These are phyloP conservation scores for Apodemus agrarius DNA, from an alignment of 2,797 vertebrate species.

Conservation along the genomic window DNA sequence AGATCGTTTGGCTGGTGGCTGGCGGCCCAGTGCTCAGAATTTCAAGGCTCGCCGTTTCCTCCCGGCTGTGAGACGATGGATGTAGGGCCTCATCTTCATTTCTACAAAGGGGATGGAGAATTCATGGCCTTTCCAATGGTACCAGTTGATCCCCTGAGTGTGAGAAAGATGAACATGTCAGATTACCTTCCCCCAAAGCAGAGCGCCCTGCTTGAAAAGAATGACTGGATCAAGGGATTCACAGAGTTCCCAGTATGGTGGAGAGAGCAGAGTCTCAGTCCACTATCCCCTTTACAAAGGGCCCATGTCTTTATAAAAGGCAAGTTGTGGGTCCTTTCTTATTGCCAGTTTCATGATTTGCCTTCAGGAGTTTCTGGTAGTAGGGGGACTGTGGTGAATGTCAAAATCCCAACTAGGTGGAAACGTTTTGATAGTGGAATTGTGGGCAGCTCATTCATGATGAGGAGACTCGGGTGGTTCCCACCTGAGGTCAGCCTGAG, in stretches of 20 bases:
- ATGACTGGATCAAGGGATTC: neutral
- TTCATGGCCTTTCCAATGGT: slow-evolving; percentile 99
- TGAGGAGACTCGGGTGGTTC: neutral
- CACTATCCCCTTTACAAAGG: neutral
- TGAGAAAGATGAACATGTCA: slow-evolving; percentile 63
- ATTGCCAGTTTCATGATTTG: neutral
- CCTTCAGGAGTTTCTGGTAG: neutral
- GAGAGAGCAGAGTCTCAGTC: neutral
- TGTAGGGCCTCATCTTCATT: slow-evolving; percentile 99
- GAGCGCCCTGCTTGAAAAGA: neutral
- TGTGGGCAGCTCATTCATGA: neutral
- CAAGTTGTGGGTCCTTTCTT: neutral
- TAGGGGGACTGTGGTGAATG: neutral
- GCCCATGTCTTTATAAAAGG: neutral
- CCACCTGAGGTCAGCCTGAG: neutral
- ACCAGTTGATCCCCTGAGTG: slow-evolving; percentile 98
- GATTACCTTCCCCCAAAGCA: neutral
- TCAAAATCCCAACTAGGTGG: neutral
- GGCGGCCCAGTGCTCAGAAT: slow-evolving; percentile 86
- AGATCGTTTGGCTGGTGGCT: slow-evolving; percentile 71
- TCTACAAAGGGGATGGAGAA: slow-evolving; percentile 99
- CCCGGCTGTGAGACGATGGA: slow-evolving; percentile 91
- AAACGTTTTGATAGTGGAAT: neutral
- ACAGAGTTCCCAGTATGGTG: neutral
- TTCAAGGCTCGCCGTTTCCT: slow-evolving; percentile 93